Evolutionary conservation across 2,113 vertebrate species (phyloP).

Genomic region (Elachura formosa): DNA sequence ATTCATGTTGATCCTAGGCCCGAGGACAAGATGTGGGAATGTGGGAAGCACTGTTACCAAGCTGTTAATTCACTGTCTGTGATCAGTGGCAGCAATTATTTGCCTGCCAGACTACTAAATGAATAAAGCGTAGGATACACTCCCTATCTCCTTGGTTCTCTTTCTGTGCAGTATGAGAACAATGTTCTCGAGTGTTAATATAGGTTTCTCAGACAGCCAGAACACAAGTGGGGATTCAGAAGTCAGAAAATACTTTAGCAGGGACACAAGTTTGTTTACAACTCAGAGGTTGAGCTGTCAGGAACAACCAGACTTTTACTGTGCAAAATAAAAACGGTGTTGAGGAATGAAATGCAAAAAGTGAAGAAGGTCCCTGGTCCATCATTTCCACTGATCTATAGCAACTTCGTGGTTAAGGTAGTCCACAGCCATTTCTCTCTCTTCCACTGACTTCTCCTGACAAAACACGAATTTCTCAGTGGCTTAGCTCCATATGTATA

Average conservation of each 20-base stretch:
- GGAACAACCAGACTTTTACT: not conserved
- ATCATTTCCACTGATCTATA: not conserved
- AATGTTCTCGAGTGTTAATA: not conserved
- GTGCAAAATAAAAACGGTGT: not conserved
- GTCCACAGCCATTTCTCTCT: not conserved
- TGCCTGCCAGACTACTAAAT: not conserved
- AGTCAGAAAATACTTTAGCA: not conserved
- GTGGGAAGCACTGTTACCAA: not conserved
- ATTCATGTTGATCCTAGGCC: not conserved
- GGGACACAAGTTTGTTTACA: not conserved
- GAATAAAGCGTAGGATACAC: not conserved
- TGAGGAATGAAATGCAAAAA: not conserved
- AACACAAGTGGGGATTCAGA: not conserved
- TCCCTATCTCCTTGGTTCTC: not conserved
- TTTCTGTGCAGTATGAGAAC: not conserved
- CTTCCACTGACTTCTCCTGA: not conserved
- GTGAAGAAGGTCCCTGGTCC: not conserved
- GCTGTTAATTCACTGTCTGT: not conserved
- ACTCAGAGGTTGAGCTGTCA: not conserved
- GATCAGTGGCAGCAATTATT: not conserved
- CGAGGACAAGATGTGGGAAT: not conserved
- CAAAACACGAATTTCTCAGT: not conserved
- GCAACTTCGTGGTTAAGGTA: not conserved
- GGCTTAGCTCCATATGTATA: not conserved
- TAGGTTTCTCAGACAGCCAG: not conserved